These are phyloP conservation scores for Otocyon megalotis DNA, from an alignment of 2,113 vertebrate species.

Conservation along the genomic window DNA sequence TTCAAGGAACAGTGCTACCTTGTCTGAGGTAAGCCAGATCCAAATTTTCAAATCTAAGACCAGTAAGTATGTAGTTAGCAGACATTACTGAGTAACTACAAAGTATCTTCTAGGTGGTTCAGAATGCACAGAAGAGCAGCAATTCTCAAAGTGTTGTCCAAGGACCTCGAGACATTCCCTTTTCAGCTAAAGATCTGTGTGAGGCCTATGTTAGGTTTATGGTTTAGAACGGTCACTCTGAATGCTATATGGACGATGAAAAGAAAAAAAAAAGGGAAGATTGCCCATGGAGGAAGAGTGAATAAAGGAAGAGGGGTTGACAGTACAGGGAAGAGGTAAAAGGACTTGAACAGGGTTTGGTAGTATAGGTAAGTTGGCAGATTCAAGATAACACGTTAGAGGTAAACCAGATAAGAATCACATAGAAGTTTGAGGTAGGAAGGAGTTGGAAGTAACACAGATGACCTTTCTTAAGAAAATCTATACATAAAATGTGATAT, in stretches of 20 bases:
- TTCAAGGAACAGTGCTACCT: neutral
- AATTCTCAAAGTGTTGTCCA: neutral
- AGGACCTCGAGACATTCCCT: neutral
- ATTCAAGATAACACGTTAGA: neutral
- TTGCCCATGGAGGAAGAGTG: neutral
- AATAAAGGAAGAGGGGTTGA: neutral
- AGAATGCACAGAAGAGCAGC: neutral
- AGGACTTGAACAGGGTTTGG: neutral
- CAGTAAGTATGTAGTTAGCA: neutral
- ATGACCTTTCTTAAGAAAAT: neutral
- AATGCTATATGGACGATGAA: neutral
- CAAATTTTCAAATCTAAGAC: conserved; percentile 31
- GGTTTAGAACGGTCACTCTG: neutral
- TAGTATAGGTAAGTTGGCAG: neutral
- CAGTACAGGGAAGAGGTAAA: neutral
- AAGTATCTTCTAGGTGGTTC: neutral
- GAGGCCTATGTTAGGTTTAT: neutral
- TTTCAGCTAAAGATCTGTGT: neutral
- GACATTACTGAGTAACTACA: conserved; percentile 20
- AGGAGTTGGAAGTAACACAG: neutral
- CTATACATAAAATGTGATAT: neutral
- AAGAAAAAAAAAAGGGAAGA: no score
- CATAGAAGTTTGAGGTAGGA: neutral
- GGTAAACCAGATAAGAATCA: neutral
- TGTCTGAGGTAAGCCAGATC: neutral